Evolutionary conservation across 2,113 vertebrate genomes (phyloP), one percentile per base, ranked within the genome.

Genomic region (Sigmodon hispidus): DNA sequence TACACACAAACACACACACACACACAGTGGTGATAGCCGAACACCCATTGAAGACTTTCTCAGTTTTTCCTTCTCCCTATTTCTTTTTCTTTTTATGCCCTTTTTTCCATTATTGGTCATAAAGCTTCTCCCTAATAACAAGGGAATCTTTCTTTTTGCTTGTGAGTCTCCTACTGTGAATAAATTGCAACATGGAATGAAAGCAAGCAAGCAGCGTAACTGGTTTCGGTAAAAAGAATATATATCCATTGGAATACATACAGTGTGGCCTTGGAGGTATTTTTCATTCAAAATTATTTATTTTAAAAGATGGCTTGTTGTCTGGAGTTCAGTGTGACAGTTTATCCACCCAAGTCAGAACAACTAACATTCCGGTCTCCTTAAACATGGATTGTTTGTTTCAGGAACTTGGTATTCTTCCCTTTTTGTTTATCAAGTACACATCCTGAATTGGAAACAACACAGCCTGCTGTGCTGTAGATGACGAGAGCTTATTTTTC

Each of bases 131-230:
- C 93, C 86, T 76, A 65, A 87, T 87, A 87, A 92, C 55, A 10
- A 8, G 19, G 63, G 6, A 24, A 24, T 13, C 29, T 0, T 0
- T 61, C 40, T 76, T 87, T 94, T 59, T 91, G 95, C 87, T 94
- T 87, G 89, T 24, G 61, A 96, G 15, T 59, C 10, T 76, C 84
- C 87, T 75, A 72, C 75, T 69, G 81, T 63, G 45, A 63, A 63
- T 59, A 45, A 83, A 40, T 63, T 69, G 40, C 81, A 83, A 21
- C 81, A 52, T 87, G 63, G 22, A 11, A 45, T 31, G 16, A 72
- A 93, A 77, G 3, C 2, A 0, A 1, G 2, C 7, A 67, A 1
- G 19, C n/a, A 40, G 21, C n/a, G 48, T 61, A 7, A n/a, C 67
- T 75, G 29, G 76, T 52, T 76, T 91, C 40, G 29, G 72, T 26